These are phyloP conservation scores for Lordiphosa andalusiaca DNA, from an alignment of 2,888 invertebrate genomes.

Conservation along the genomic window DNA sequence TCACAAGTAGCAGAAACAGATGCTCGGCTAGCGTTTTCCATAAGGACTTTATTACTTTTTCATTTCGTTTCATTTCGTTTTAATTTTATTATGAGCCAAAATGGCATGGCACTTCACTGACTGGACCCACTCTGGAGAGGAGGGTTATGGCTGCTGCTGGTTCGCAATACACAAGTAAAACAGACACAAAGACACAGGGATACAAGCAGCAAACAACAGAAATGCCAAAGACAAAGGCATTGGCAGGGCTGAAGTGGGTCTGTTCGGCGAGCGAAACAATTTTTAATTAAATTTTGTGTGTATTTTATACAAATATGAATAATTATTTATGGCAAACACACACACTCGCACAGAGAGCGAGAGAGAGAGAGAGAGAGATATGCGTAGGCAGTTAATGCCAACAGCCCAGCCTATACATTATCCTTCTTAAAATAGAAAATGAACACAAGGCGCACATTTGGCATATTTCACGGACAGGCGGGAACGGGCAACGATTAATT, in stretches of 20 bases:
- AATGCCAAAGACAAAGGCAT: constrained; percentile 20
- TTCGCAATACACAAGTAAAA: constrained; percentile 37
- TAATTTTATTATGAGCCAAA: constrained; percentile 74
- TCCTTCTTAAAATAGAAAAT: constrained; percentile 68
- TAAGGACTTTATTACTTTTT: constrained; percentile 77
- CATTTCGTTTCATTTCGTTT: constrained; percentile 76
- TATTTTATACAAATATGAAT: constrained; percentile 76
- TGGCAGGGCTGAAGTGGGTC: constrained; percentile 2
- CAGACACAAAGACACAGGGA: constrained; percentile 17
- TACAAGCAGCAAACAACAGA: constrained; percentile 5
- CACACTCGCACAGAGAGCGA: too few species aligned
- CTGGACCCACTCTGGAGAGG: constrained; percentile 26
- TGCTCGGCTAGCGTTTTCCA: constrained; percentile 60
- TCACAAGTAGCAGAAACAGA: constrained; percentile 21
- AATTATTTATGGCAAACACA: constrained; percentile 70
- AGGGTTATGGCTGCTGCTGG: neutral
- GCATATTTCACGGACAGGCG: constrained; percentile 58
- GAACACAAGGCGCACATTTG: constrained; percentile 67
- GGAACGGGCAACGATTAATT: constrained; percentile 54
- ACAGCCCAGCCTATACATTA: constrained; percentile 55
- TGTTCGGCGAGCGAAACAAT: constrained; percentile 50
- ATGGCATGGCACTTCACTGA: constrained; percentile 42
- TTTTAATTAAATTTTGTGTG: constrained; percentile 75
- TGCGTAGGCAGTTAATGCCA: constrained; percentile 65
- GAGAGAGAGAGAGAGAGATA: constrained; percentile 30